Conservation (phyloP, 2,888 invertebrate species). For the Alitta virens region DNA sequence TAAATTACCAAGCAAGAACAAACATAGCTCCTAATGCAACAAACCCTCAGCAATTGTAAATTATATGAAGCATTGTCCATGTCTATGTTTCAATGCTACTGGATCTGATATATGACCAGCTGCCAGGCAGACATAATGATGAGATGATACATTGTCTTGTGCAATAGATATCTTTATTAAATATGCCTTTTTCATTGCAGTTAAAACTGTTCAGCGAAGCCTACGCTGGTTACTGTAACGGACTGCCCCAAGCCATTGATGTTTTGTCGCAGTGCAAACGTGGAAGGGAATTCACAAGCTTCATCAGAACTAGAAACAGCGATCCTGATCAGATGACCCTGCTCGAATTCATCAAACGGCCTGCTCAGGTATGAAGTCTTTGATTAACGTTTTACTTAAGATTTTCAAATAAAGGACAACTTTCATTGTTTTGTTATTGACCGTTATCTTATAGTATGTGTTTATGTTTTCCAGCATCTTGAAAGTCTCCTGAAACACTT, state of each 20-base stretch:
- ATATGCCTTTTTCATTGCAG: no score
- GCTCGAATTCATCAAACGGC: slow-evolving; percentile 18
- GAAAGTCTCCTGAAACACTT: background rate
- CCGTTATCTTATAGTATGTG: background rate
- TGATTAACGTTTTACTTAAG: background rate
- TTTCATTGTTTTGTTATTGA: background rate
- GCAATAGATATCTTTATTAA: no score
- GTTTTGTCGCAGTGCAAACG: slow-evolving; percentile 21
- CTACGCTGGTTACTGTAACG: slow-evolving; percentile 48
- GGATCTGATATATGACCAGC: no score
- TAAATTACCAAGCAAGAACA: no score
- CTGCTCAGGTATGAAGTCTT: background rate
- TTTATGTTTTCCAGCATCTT: background rate
- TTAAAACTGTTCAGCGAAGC: slow-evolving; percentile 47
- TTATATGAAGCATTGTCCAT: no score
- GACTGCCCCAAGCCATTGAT: slow-evolving; percentile 38
- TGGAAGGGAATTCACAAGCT: slow-evolving; percentile 18
- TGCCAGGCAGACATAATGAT: no score
- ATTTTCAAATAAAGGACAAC: background rate
- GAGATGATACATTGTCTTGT: no score
- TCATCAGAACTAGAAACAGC: slow-evolving; percentile 15
- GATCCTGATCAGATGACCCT: slow-evolving; percentile 11
- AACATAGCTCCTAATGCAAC: no score
- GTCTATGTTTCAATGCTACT: no score
- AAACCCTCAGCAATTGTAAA: no score